phyloP scores from a whole-genome alignment of 2,113 vertebrate genomes.

The Eubucco bourcierii region DNA sequence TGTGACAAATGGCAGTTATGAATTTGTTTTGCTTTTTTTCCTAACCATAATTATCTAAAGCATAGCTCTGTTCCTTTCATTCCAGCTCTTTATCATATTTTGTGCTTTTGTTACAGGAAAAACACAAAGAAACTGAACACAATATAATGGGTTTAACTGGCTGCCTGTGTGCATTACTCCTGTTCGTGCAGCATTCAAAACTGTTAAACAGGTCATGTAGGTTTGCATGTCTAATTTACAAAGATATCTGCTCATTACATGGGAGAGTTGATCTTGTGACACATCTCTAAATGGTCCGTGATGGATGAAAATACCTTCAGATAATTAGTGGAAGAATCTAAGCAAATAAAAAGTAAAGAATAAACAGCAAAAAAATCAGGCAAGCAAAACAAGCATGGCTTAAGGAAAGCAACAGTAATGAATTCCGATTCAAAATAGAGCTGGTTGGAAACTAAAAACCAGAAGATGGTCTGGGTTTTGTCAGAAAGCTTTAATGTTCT shows the following conservation, averaged over 20 bases:
- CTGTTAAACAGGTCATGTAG: not conserved
- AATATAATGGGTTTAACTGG: not conserved
- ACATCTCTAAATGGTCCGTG: not conserved
- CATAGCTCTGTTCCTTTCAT: not conserved
- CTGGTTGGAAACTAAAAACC: not conserved
- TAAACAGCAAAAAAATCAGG: not conserved
- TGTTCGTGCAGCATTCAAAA: not conserved
- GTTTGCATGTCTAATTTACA: not conserved
- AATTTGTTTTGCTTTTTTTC: not conserved
- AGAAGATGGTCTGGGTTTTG: not conserved
- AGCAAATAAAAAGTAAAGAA: not conserved
- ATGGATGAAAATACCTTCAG: not conserved
- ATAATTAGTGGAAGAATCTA: constrained; percentile 1
- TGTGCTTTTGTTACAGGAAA: not conserved
- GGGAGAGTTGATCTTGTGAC: not conserved
- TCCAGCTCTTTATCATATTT: not conserved
- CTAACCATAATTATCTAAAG: not conserved
- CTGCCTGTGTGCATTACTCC: not conserved
- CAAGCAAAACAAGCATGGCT: not conserved
- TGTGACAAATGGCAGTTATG: not conserved
- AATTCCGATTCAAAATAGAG: not conserved
- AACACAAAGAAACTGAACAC: not conserved
- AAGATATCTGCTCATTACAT: not conserved
- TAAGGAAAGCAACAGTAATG: not conserved
- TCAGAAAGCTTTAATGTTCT: not conserved